Evolutionary conservation across 2,797 vertebrate genomes (phyloP), one percentile per base, ranked within the genome.

Genomic region (Lagodon rhomboides): DNA sequence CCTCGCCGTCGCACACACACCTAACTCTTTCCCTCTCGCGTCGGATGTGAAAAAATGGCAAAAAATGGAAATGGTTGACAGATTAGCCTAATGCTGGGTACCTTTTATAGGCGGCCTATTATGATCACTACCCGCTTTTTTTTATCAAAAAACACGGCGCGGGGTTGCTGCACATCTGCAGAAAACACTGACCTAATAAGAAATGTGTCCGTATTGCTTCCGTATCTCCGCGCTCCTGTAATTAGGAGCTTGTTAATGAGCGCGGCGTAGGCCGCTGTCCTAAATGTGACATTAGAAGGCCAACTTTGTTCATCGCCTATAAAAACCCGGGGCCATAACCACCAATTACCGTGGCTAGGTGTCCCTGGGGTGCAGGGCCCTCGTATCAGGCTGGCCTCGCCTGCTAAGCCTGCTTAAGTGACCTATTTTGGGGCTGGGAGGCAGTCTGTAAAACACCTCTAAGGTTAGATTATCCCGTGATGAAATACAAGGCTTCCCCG

Each of bases 41-140:
- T 79, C 25, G 85, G 80, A 89, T 84, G 70, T 67, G 68, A 63
- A 80, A 83, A 86, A 73, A 82, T 13, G 60, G 66, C 90, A 75
- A 95, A 95, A 95, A 96, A 96, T 93, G 94, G 94, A 97, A 97
- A 97, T 95, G 94, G 95, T 94, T 95, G 96, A 96, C 95, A 97
- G 96, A 98, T 97, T 96, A 97, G 94, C 94, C 93, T 96, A 96
- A 97, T 96, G 96, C 94, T 87, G 92, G 95, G 93, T 95, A 95
- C 95, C 96, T 97, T 95, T 96, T 91, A 94, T 93, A 94, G 94
- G 93, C 93, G 91, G 67, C 92, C 94, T 89, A 87, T 95, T 95
- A 96, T 94, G 92, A 95, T 90, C 85, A 90, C 79, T 61, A 74
- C 66, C 84, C 90, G 89, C 86, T 95, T 95, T 95, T 95, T 95